A percentile compares a stretch with the other conserved stretches of the same genome.
These are phyloP conservation scores for Acanthisitta chloris DNA, from an alignment of 2,113 vertebrate genomes.

Conservation along the genomic window DNA sequence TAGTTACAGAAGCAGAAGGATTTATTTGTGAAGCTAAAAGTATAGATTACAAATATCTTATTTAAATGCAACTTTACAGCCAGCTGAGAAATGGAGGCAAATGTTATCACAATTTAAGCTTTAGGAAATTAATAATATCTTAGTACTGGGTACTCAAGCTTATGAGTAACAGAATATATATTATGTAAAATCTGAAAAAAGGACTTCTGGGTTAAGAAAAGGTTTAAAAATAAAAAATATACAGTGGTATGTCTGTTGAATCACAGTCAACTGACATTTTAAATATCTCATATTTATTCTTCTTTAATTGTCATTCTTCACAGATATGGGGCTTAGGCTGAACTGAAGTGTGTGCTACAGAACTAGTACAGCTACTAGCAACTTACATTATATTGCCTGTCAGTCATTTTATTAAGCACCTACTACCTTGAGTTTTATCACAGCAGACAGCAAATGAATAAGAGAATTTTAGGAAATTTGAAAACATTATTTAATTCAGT, in stretches of 20 bases:
- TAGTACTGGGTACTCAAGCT: neutral
- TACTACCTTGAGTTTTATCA: neutral
- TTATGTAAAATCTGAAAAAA: neutral
- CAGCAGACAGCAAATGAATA: neutral
- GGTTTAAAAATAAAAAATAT: neutral
- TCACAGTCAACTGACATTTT: neutral
- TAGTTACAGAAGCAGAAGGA: neutral
- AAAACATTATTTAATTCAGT: neutral
- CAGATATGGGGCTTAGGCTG: neutral
- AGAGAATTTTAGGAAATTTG: neutral
- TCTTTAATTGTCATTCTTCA: slow-evolving; percentile 12
- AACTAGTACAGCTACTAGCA: neutral
- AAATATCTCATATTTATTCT: neutral
- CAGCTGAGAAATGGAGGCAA: neutral
- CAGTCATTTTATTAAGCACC: slow-evolving; percentile 37
- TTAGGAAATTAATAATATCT: neutral
- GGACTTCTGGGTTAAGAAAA: neutral
- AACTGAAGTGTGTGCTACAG: neutral
- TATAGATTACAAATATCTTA: neutral
- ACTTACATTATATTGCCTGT: neutral
- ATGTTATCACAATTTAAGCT: neutral
- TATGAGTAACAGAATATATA: neutral
- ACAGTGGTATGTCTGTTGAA: neutral
- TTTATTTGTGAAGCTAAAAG: neutral
- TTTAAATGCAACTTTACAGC: neutral